phyloP scores from a whole-genome alignment of 2,888 invertebrate species.

The Agonum fuliginosum region DNA sequence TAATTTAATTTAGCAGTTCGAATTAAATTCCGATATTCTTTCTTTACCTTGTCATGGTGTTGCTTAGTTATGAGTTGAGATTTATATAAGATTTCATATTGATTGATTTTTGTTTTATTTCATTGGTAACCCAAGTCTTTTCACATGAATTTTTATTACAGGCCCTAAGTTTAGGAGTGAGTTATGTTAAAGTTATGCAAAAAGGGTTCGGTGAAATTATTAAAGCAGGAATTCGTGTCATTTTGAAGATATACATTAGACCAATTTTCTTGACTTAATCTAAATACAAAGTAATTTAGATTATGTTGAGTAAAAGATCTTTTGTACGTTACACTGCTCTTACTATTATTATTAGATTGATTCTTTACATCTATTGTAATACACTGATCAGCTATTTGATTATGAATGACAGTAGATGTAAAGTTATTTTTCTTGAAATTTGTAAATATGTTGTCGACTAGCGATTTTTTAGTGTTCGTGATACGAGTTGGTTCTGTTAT shows the following conservation, averaged over 20 bases:
- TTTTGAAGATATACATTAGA: background rate
- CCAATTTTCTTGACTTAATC: conserved; percentile 10
- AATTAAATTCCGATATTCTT: background rate
- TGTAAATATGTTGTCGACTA: conserved; percentile 21
- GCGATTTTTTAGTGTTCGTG: background rate
- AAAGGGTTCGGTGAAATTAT: background rate
- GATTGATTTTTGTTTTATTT: background rate
- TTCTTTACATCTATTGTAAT: background rate
- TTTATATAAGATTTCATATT: background rate
- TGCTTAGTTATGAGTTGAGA: background rate
- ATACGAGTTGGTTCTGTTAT: conserved; percentile 7
- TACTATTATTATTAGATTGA: background rate
- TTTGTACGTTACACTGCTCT: background rate
- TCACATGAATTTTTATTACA: background rate
- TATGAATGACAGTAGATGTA: conserved; percentile 2
- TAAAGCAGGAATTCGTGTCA: background rate
- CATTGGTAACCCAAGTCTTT: background rate
- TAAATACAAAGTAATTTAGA: background rate
- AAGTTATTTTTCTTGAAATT: background rate
- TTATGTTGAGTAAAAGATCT: background rate
- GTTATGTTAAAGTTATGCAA: too few species aligned
- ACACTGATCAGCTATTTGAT: conserved; percentile 19
- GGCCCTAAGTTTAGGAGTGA: background rate
- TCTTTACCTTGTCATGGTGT: background rate
- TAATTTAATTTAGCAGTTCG: background rate